Evolutionary conservation across 2,113 vertebrate genomes (phyloP).

Genomic region (Daboia siamensis): DNA sequence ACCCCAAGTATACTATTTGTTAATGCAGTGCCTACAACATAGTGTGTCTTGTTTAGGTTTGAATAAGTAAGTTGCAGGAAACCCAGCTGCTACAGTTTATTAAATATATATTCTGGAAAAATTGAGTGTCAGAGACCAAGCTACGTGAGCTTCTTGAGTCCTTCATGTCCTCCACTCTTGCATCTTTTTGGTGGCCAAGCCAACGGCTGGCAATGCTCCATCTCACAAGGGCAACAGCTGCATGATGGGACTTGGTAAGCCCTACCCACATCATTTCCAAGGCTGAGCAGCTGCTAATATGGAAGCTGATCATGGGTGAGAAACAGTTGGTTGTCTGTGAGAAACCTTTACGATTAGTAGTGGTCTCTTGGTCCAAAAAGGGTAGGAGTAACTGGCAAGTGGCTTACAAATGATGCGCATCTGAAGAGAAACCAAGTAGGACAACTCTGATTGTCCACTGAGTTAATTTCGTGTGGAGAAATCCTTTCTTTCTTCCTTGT

Average conservation of each 20-base stretch:
- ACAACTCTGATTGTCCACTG: neutral
- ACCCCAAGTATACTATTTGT: neutral
- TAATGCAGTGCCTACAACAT: neutral
- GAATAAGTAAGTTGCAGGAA: neutral
- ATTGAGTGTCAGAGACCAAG: neutral
- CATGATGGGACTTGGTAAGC: neutral
- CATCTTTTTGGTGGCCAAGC: neutral
- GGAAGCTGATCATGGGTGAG: neutral
- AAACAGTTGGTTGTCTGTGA: conserved; percentile 9
- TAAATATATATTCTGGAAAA: neutral
- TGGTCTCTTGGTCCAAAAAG: neutral
- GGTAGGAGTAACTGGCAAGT: neutral
- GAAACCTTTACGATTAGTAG: neutral
- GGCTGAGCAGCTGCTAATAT: conserved; percentile 4
- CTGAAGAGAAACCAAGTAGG: neutral
- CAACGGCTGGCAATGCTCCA: neutral
- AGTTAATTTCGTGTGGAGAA: neutral
- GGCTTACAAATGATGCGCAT: neutral
- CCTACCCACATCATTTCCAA: neutral
- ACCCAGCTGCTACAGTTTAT: neutral
- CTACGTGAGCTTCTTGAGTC: neutral
- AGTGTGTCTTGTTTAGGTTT: neutral
- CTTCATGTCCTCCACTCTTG: neutral
- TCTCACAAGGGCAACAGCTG: neutral
- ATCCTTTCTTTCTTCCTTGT: neutral